Evolutionary conservation across 2,113 vertebrate genomes (phyloP), one percentile per base, ranked within the genome.

Genomic region (Fulmarus glacialis): DNA sequence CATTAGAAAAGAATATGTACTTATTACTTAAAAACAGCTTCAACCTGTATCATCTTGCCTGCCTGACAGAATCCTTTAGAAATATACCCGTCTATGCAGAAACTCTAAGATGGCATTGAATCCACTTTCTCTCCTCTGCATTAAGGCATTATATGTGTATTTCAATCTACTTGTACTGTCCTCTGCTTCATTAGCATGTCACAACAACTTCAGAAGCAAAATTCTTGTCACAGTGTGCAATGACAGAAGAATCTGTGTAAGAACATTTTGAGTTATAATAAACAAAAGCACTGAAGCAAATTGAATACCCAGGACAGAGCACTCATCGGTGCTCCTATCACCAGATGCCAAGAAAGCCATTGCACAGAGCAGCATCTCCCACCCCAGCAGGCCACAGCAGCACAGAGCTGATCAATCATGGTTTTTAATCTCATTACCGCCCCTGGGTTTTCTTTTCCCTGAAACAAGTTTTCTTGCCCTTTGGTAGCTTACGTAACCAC

Each of bases 271-370:
- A 88, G 87, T 50, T 47, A 15, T 59, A 79, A 88, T 55, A 52
- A 90, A 81, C 81, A 92, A 86, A 74, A 59, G 66, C 92, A 80
- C 18, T n/a, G 88, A 73, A 91, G 91, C 83, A 72, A 89, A 89
- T 12, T 4, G 82, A 97, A 88, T 63, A 53, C 79, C 60, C 38
- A 48, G 62, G 78, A 24, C 85, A 58, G 78, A 89, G 43, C 53
- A 89, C 77, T 58, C 70, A 32, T 42, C 2, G 2, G 73, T 52
- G 45, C 88, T 60, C 6, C 60, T 20, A 2, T 12, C 4, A 12
- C 40, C 87, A 50, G 55, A 56, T 34, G 48, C 47, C 1, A 1
- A 58, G 63, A 68, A 43, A 52, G 45, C 27, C 56, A 36, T 26
- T n/a, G 78, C 59, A 11, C 26, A 34, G 60, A 74, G 70, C 38